Evolutionary conservation across 92 coral and sea anemone species (phyloP).

Genomic region (Parazoanthus swiftii): DNA sequence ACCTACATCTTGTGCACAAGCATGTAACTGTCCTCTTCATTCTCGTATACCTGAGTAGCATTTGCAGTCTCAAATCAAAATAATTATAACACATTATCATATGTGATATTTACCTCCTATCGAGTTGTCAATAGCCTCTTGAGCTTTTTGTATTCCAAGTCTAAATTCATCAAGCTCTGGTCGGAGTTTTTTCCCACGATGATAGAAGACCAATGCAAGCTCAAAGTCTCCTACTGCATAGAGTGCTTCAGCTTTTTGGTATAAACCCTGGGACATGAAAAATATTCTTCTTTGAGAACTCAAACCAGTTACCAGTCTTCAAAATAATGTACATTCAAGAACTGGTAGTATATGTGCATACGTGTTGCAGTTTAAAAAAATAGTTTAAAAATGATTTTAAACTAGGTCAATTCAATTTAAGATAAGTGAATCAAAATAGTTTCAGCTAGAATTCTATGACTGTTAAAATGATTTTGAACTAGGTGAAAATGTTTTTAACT

Average conservation of each 20-base stretch:
- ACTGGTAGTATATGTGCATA: no score
- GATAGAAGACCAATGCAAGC: constrained; percentile 88
- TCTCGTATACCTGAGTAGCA: not conserved
- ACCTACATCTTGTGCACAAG: no score
- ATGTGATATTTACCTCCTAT: constrained; percentile 78
- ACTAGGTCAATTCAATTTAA: no score
- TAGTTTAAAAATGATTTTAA: no score
- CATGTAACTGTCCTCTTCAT: no score
- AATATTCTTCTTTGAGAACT: not conserved
- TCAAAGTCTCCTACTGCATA: constrained; percentile 99
- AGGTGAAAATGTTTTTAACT: no score
- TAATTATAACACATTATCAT: not conserved
- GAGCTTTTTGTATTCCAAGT: constrained; percentile 97
- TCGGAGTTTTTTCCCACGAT: constrained; percentile 91
- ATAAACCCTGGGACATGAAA: constrained; percentile 72
- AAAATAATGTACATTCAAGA: no score
- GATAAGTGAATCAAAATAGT: no score
- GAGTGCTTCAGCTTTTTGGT: constrained; percentile 97
- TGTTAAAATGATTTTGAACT: no score
- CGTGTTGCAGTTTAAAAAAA: no score
- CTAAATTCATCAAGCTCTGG: constrained; percentile 93
- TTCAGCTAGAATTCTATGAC: no score
- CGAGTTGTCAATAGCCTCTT: constrained; percentile 97
- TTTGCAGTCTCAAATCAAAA: not conserved
- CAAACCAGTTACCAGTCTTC: not conserved